Base-by-base conservation (phyloP, 2,797 vertebrate species). In the Stomatorhinus walkeri region DNA sequence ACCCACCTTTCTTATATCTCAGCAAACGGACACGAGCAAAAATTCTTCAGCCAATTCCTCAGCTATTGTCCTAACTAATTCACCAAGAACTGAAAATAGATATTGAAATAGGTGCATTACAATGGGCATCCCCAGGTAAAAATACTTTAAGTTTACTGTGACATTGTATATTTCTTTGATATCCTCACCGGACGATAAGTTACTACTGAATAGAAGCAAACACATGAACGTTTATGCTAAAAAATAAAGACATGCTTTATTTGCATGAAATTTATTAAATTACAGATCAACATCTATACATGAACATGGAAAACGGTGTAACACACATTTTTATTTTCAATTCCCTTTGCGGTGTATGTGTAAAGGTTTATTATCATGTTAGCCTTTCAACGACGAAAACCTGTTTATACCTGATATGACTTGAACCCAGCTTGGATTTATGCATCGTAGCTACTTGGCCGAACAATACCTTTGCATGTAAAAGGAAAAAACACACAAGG, bases 311-410 rank as follows among this genome's bases (percentile, higher is more conserved):
- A 49, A 51, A 51, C 81, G 46, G 64, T 32, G 24, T 32, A 68
- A 68, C 12, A 14, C 64, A 32, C 28, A 12, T 72, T 32, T 76
- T 32, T n/a, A n/a, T 32, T 84, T 84, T 28, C 4, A 48, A 84
- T 48, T 59, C 43, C 43, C n/a, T 46, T 43, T 43, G 32, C 16
- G 24, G 24, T 24, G 12, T 24, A 40, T 56, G 52, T 16, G 14
- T 40, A 56, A 87, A 32, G 16, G 85, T 32, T 56, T 40, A 10
- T 87, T 56, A 52, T 40, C 59, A 6, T 59, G 32, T 36, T 85
- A 52, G 54, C 49, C 46, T 52, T 49, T 87, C 51, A 87, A 24
- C 14, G 52, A 87, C 54, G 7, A 68, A 88, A 88, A 88, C 61
- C 87, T 79, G 43, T 61, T 85, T 68, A 12, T 85, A 48, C 16